phyloP scores from a whole-genome alignment of 1,140 invertebrate species.

The Drosophila equinoxialis region DNA sequence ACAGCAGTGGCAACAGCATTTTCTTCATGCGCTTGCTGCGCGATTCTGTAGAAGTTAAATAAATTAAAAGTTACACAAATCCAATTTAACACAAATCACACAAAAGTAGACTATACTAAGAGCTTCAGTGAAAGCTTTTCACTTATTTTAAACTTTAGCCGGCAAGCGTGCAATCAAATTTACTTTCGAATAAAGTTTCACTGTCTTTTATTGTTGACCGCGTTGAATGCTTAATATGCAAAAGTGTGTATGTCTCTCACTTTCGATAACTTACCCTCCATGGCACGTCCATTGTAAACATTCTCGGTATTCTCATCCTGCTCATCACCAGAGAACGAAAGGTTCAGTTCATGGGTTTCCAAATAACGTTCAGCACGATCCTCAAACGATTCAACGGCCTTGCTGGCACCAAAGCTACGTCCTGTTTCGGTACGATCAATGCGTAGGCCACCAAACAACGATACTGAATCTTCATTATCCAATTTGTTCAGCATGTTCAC shows the following conservation, averaged over 20 bases:
- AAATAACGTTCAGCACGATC: conserved; percentile 83
- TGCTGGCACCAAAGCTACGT: conserved; percentile 64
- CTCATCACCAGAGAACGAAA: conserved; percentile 75
- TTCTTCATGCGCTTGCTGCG: conserved; percentile 86
- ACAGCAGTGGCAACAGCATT: conserved; percentile 86
- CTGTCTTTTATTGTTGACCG: background rate
- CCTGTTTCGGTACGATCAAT: conserved; percentile 70
- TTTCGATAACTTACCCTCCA: conserved; percentile 70
- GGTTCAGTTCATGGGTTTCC: conserved; percentile 82
- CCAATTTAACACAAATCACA: conserved; percentile 16
- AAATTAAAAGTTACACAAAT: conserved; percentile 21
- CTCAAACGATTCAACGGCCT: conserved; percentile 74
- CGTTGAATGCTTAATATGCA: conserved; percentile 42
- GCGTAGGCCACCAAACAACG: conserved; percentile 81
- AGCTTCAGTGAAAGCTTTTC: conserved; percentile 27
- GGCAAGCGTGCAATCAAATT: conserved; percentile 53
- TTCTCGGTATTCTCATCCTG: conserved; percentile 75
- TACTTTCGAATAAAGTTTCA: conserved; percentile 1
- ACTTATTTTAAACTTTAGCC: background rate
- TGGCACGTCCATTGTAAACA: conserved; percentile 71
- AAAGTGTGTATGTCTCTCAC: background rate
- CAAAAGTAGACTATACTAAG: conserved; percentile 45
- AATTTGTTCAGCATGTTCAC: conserved; percentile 83
- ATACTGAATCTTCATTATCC: conserved; percentile 78
- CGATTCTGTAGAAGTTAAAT: conserved; percentile 82